Evolutionary conservation across 2,113 vertebrate genomes (phyloP).

Genomic region (Malurus cyaneus): DNA sequence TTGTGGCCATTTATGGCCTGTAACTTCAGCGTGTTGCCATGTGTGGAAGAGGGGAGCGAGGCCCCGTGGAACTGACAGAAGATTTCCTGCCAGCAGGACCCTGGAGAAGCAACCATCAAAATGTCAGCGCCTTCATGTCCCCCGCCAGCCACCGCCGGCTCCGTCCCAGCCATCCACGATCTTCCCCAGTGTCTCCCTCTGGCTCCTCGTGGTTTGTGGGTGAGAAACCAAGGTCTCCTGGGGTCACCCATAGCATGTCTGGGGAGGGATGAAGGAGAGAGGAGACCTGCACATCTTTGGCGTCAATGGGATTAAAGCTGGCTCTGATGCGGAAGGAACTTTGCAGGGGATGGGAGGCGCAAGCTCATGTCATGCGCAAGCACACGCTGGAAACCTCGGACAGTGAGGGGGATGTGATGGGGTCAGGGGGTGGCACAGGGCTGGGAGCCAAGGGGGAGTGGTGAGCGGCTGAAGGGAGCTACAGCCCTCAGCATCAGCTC

Average conservation of each 20-base stretch:
- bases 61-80: not conserved
- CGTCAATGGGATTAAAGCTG: not conserved
- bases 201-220: not conserved
- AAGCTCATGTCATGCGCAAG: accelerated
- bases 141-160: accelerated
- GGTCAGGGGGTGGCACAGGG: not conserved
- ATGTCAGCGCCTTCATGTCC: not conserved
- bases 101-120: not conserved
- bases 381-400: accelerated
- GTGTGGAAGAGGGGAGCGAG: not conserved
- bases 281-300: not conserved
- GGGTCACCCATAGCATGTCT: not conserved
- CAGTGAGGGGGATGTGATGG: not conserved
- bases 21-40: slow-evolving; percentile 47
- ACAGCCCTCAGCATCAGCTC: not conserved
- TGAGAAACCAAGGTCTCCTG: not conserved
- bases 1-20: slow-evolving; percentile 56
- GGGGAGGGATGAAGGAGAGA: not conserved
- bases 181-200: not conserved
- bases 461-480: not conserved
- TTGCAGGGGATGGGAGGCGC: not conserved
- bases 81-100: not conserved
- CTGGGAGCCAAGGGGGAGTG: not conserved
- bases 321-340: not conserved
- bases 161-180: accelerated